Conservation (phyloP, 2,113 vertebrate species). For the Pseudorasbora parva region DNA sequence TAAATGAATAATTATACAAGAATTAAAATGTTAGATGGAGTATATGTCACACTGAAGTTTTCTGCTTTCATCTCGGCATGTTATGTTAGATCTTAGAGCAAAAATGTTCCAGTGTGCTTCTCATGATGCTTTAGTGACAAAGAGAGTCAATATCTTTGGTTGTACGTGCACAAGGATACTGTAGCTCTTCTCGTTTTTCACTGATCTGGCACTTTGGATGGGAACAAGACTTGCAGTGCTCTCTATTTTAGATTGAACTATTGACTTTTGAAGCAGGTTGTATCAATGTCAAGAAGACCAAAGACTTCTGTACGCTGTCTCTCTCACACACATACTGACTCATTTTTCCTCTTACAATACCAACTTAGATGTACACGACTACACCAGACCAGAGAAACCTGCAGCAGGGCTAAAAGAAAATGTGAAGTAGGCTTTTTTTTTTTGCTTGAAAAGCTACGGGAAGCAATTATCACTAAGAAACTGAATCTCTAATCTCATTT, state of each 20-base stretch:
- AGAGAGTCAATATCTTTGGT: background rate
- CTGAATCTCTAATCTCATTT: too few species aligned
- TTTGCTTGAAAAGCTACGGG: too few species aligned
- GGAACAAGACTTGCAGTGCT: constrained; percentile 57
- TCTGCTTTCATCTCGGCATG: background rate
- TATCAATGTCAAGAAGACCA: constrained; percentile 61
- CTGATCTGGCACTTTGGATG: constrained; percentile 66
- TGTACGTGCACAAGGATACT: constrained; percentile 15
- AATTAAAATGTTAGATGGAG: background rate
- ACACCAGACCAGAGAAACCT: background rate
- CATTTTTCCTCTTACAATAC: background rate
- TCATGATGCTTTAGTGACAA: background rate
- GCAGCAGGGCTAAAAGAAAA: too few species aligned
- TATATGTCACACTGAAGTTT: background rate
- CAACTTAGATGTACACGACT: background rate
- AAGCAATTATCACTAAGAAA: too few species aligned
- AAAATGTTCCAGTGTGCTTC: background rate
- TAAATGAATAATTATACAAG: background rate
- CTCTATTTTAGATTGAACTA: constrained; percentile 54
- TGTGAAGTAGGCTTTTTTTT: too few species aligned
- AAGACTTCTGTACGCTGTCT: background rate
- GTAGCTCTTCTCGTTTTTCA: constrained; percentile 68
- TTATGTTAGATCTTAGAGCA: background rate
- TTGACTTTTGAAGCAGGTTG: constrained; percentile 59
- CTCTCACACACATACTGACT: background rate